These are phyloP conservation scores for Drosophila kanapiae DNA, from an alignment of 1,140 invertebrate species.

Conservation along the genomic window DNA sequence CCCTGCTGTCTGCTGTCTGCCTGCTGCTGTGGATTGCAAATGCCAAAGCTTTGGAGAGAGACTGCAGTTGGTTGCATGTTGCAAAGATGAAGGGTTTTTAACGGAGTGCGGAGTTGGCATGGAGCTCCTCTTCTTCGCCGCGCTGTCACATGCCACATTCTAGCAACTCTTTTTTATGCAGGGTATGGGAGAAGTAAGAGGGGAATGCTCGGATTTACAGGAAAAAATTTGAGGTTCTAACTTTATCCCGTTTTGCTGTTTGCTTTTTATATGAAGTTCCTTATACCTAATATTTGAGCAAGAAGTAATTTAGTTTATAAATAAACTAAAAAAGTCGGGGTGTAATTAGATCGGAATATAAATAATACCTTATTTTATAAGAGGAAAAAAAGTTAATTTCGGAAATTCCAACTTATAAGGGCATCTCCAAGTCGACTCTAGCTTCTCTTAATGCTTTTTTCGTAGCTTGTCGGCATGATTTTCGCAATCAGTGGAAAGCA, in stretches of 20 bases:
- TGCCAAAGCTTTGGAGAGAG: conserved; percentile 24
- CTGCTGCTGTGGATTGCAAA: conserved; percentile 41
- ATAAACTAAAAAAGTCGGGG: too few species aligned
- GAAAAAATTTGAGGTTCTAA: background rate
- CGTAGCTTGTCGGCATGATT: conserved; percentile 58
- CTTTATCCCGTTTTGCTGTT: accelerated
- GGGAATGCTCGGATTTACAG: background rate
- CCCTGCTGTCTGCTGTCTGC: conserved; percentile 17
- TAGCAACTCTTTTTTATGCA: conserved; percentile 30
- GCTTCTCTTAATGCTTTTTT: background rate
- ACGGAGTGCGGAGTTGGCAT: conserved; percentile 3
- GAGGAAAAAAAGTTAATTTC: too few species aligned
- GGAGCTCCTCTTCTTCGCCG: conserved; percentile 24
- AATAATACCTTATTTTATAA: too few species aligned
- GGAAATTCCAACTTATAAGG: too few species aligned
- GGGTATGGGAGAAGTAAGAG: conserved; percentile 1
- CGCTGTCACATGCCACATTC: conserved; percentile 52
- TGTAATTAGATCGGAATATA: too few species aligned
- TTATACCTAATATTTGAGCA: too few species aligned
- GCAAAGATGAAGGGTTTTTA: conserved; percentile 14
- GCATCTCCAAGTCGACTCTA: conserved; percentile 11
- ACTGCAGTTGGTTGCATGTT: conserved; percentile 45
- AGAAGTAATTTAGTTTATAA: accelerated
- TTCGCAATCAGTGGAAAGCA: conserved; percentile 78
- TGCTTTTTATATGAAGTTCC: too few species aligned